A percentile compares a stretch with the other conserved stretches of the same genome.
These are phyloP conservation scores for Myanophis thanlyinensis DNA, from an alignment of 2,113 vertebrate genomes.

Conservation along the genomic window DNA sequence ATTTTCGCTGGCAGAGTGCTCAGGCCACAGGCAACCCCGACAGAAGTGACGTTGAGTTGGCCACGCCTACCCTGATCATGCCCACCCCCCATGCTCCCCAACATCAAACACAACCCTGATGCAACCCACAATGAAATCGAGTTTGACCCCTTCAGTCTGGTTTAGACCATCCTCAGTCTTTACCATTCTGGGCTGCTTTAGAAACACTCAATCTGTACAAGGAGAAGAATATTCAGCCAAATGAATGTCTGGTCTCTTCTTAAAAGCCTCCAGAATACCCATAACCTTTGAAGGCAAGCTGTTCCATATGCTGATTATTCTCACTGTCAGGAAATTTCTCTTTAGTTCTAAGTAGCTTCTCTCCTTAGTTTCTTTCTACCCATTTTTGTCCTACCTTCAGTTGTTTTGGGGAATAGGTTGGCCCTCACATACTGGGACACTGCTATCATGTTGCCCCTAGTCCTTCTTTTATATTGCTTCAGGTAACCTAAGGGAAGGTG, in stretches of 20 bases:
- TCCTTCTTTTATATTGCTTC: not conserved
- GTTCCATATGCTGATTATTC: not conserved
- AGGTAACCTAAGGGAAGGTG: not conserved
- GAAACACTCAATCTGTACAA: not conserved
- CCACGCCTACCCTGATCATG: too few relatives aligned
- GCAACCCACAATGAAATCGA: too few relatives aligned
- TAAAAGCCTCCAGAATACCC: not conserved
- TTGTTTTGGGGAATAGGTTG: not conserved
- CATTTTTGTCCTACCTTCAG: not conserved
- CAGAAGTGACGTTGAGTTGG: too few relatives aligned
- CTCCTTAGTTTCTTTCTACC: not conserved
- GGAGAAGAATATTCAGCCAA: not conserved
- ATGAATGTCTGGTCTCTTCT: not conserved
- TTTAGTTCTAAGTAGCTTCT: not conserved
- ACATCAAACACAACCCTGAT: too few relatives aligned
- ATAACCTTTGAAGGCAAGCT: not conserved
- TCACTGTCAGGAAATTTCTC: not conserved
- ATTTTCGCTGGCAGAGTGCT: too few relatives aligned
- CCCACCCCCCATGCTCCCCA: too few relatives aligned
- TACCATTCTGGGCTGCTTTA: not conserved
- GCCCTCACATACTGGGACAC: not conserved
- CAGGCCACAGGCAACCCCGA: too few relatives aligned
- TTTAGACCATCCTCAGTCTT: not conserved
- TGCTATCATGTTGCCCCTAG: not conserved
- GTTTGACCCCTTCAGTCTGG: too few relatives aligned